These are phyloP conservation scores for Apocheima hispidaria DNA, from an alignment of 2,888 invertebrate genomes.

Conservation along the genomic window DNA sequence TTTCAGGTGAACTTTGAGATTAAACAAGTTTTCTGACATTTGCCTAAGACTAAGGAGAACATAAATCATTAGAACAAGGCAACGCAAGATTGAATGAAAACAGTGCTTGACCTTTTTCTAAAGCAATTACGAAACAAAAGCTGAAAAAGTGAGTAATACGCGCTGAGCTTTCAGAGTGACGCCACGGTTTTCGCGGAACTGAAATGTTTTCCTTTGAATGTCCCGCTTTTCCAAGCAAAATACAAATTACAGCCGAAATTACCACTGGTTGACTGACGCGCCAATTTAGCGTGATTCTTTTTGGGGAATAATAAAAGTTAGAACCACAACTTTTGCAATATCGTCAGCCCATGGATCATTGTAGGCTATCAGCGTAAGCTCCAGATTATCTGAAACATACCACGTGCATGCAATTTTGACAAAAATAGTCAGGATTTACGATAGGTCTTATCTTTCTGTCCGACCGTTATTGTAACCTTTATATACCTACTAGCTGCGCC, in stretches of 20 bases:
- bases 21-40: constrained; percentile 6
- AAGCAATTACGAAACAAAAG: constrained; percentile 18
- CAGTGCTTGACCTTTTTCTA: constrained; percentile 18
- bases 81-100: constrained; percentile 10
- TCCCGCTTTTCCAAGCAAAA: constrained; percentile 56
- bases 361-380: too few species aligned
- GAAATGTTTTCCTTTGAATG: constrained; percentile 58
- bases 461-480: too few species aligned
- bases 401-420: not conserved
- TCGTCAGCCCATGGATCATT: too few species aligned
- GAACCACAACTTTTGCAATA: too few species aligned
- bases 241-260: constrained; percentile 15
- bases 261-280: constrained; percentile 45
- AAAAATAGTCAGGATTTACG: too few species aligned
- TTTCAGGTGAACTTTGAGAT: constrained; percentile 20
- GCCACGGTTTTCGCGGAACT: constrained; percentile 19
- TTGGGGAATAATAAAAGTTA: not conserved
- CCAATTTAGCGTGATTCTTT: constrained; percentile 39
- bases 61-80: constrained; percentile 5
- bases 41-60: not conserved
- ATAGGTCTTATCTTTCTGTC: too few species aligned
- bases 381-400: too few species aligned
- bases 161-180: constrained; percentile 13
- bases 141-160: not conserved
- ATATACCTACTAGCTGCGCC: too few species aligned